phyloP scores from a whole-genome alignment of 2,113 vertebrate genomes.

The Ictalurus furcatus region DNA sequence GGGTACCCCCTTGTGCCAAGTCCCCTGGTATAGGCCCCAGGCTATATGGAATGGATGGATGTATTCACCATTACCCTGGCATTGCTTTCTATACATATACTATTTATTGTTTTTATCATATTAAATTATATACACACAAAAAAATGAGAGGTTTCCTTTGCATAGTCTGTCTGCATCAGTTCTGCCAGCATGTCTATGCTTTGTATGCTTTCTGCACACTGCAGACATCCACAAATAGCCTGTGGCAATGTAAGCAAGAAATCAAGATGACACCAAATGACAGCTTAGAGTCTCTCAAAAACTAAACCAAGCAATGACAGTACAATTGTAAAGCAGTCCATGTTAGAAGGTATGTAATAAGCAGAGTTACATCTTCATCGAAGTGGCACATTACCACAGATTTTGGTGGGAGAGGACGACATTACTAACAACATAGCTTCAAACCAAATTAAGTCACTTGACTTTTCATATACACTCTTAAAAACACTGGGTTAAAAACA shows the following conservation, averaged over 20 bases:
- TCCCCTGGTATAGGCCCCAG: too few species aligned
- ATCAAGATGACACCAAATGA: not conserved
- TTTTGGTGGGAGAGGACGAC: not conserved
- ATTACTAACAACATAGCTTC: not conserved
- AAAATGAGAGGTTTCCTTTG: constrained; percentile 41
- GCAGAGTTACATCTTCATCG: not conserved
- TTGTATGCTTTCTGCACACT: not conserved
- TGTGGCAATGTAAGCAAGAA: not conserved
- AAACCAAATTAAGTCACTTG: not conserved
- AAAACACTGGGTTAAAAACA: too few species aligned
- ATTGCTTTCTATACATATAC: not conserved
- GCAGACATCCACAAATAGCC: not conserved
- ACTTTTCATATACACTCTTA: not conserved
- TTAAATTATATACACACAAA: not conserved
- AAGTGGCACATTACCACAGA: not conserved
- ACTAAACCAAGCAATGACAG: not conserved
- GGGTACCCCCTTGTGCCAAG: too few species aligned
- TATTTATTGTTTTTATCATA: not conserved
- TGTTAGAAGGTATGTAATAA: not conserved
- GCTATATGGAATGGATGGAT: too few species aligned
- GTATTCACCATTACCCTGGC: not conserved
- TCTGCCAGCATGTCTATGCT: constrained; percentile 9
- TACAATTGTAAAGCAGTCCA: not conserved
- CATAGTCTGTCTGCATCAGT: constrained; percentile 25
- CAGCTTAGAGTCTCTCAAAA: not conserved